Evolutionary conservation across 2,888 invertebrate species (phyloP), one percentile per base, ranked within the genome.

Genomic region (Drosophila nr. fundita): DNA sequence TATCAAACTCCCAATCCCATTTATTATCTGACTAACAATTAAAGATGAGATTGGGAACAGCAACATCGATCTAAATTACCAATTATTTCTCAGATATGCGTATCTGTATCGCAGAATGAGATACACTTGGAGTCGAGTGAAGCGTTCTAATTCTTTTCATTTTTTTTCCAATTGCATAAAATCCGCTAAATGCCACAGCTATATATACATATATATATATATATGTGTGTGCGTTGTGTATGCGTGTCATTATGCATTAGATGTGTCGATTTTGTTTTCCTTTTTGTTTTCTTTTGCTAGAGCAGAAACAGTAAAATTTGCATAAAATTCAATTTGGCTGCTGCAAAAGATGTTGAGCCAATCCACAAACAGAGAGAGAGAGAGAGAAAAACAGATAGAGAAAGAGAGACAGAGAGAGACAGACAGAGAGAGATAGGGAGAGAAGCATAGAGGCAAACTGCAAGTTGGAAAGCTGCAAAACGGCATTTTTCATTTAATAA

Each of bases 401-500:
- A 30, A 1, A 15, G 11, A 49, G 18, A 36, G 5, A 4, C 15
- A 57, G 32, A 63, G 40, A 63, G 21, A 63, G 36, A 48, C 40
- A 67, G 2, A 36, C n/a, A 34, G 24, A 18, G 13, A 18, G 29
- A 21, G n/a, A 21, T 6, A 21, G 50, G 21, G 42, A 5, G 48
- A 18, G 48, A 11, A 53, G 52, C 38, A 66, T 27, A 40, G 58
- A 60, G 73, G 73, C 73, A 87, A 38, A 55, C 70, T 80, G 88
- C 86, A 89, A 85, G 78, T 85, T 85, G 90, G 91, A 87, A 90
- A 90, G 91, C 90, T 87, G 91, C 88, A 88, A 86, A 90, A 90
- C 87, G 89, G 91, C 87, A 87, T 87, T 87, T 90, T 87, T 88
- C 86, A 89, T 90, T 87, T 87, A 90, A 90, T 90, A 87, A 87